A percentile compares a stretch with the other conserved stretches of the same genome.
Conservation (phyloP, 2,888 invertebrate species). For the Aspidiotus destructor region DNA sequence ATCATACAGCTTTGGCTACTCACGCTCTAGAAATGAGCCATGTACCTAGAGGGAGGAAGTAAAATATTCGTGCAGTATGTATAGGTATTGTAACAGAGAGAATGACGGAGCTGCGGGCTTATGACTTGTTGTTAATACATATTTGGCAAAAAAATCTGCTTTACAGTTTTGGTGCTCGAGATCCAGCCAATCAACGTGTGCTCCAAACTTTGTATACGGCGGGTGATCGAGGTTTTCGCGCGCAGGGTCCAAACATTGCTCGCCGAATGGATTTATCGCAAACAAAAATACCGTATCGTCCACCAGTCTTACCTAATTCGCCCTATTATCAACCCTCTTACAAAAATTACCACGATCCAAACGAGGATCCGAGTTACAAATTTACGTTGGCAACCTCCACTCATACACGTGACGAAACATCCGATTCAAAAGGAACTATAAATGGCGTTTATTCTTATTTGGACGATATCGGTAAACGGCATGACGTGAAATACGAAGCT, state of each 20-base stretch:
- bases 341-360: constrained; percentile 64
- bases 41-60: neutral
- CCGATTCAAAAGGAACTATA: constrained; percentile 53
- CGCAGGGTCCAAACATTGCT: constrained; percentile 63
- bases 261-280: constrained; percentile 63
- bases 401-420: constrained; percentile 57
- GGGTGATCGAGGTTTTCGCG: constrained; percentile 68
- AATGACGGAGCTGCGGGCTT: no score
- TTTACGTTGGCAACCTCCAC: constrained; percentile 58
- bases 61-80: neutral
- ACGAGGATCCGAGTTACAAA: constrained; percentile 64
- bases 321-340: constrained; percentile 48
- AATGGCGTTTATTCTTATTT: constrained; percentile 59
- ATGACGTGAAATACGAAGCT: constrained; percentile 65
- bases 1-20: no score
- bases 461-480: constrained; percentile 62
- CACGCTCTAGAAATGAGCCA: no score
- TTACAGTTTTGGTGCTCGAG: constrained; percentile 51
- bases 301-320: constrained; percentile 39
- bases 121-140: no score
- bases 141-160: neutral
- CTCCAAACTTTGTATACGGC: constrained; percentile 65
- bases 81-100: no score
- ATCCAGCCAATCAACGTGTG: constrained; percentile 58
- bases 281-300: constrained; percentile 40